These are phyloP conservation scores for Phocides pigmalion DNA, from an alignment of 1,140 invertebrate genomes.

Conservation along the genomic window DNA sequence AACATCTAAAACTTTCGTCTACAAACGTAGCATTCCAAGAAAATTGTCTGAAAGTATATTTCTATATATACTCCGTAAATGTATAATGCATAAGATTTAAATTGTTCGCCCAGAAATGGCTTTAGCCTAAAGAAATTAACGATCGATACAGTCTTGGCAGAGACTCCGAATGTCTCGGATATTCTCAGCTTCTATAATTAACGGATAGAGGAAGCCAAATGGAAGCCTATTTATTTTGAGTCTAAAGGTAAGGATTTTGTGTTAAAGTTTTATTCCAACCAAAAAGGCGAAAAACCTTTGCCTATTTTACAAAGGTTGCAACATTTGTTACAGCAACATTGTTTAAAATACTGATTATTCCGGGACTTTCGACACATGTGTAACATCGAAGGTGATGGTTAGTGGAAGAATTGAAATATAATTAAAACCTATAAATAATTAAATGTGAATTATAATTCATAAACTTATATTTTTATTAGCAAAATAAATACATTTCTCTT, in stretches of 20 bases:
- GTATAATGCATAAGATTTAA: slow-evolving; percentile 4
- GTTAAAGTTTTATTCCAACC: slow-evolving; percentile 34
- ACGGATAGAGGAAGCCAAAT: slow-evolving; percentile 17
- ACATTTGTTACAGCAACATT: no score
- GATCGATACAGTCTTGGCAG: slow-evolving; percentile 31
- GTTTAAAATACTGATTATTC: no score
- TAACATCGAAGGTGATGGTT: no score
- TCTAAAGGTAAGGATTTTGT: slow-evolving; percentile 25
- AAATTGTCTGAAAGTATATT: no score
- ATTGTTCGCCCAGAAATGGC: slow-evolving; percentile 9
- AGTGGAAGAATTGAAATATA: background rate
- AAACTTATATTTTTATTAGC: no score
- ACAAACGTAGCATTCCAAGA: no score
- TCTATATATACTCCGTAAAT: background rate
- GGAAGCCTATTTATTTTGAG: slow-evolving; percentile 25
- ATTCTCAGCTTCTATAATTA: slow-evolving; percentile 25
- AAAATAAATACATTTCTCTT: no score
- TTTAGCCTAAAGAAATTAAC: slow-evolving; percentile 31
- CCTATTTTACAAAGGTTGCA: no score
- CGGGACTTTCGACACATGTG: no score
- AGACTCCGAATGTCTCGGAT: slow-evolving; percentile 27
- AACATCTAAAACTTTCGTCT: no score
- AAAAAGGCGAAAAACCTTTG: no score
- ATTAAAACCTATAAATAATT: no score
- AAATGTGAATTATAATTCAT: background rate